Conservation (phyloP, 2,888 invertebrate genomes). For the Nebria salina region DNA sequence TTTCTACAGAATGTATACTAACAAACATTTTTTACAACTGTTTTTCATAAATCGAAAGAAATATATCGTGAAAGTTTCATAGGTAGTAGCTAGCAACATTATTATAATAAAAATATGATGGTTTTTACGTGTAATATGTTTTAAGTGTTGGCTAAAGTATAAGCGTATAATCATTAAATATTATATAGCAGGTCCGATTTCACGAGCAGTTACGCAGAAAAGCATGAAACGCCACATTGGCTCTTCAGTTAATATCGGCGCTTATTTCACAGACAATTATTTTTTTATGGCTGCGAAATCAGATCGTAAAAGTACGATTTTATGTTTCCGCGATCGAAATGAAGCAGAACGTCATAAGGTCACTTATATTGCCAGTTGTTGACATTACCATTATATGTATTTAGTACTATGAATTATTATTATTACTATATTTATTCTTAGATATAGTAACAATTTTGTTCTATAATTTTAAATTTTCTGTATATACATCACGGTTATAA, state of each 20-base stretch:
- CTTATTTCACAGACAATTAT: constrained; percentile 47
- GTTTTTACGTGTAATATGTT: neutral
- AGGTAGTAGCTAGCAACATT: neutral
- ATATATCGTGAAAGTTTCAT: no score
- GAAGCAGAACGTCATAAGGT: neutral
- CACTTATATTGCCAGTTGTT: neutral
- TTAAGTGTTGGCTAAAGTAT: neutral
- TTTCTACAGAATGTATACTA: no score
- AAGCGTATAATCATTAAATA: neutral
- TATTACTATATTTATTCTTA: neutral
- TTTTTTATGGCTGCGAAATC: constrained; percentile 42
- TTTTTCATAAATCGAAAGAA: no score
- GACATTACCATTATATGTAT: neutral
- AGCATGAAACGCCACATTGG: neutral
- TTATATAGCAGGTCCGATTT: neutral
- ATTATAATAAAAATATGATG: neutral
- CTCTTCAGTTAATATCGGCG: constrained; percentile 43
- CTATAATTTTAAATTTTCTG: no score
- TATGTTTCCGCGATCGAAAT: constrained; percentile 20
- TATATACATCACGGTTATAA: no score
- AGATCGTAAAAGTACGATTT: constrained; percentile 38
- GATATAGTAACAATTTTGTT: no score
- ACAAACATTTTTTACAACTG: no score
- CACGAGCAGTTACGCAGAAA: neutral
- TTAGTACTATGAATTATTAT: neutral